Percentiles rank a stretch among this genome's conserved stretches.
These are phyloP conservation scores for Bombyx huttoni DNA, from an alignment of 2,888 invertebrate species.

Conservation along the genomic window DNA sequence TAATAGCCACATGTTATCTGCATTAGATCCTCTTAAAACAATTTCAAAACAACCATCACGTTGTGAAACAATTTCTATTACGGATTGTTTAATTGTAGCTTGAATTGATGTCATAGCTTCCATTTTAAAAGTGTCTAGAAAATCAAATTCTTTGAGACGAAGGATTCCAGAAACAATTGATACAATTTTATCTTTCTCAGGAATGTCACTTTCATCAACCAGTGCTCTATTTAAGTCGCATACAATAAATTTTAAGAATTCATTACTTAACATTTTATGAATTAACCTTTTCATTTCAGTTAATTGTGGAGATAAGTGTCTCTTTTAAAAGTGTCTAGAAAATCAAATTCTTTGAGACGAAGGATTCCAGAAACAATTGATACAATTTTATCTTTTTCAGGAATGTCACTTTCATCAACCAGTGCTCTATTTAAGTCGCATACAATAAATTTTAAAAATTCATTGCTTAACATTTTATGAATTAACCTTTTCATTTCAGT, in stretches of 20 bases:
- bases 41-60: constrained; percentile 60
- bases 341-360: constrained; percentile 88
- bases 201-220: constrained; percentile 66
- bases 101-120: constrained; percentile 92
- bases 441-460: constrained; percentile 93
- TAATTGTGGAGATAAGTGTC: constrained; percentile 94
- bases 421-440: constrained; percentile 91
- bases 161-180: constrained; percentile 93
- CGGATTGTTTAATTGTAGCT: constrained; percentile 88
- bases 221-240: constrained; percentile 91
- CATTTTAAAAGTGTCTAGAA: constrained; percentile 88
- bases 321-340: constrained; percentile 88
- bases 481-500: constrained; percentile 96
- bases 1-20: constrained; percentile 67
- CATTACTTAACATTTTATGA: constrained; percentile 96
- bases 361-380: constrained; percentile 93
- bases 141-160: constrained; percentile 88
- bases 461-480: constrained; percentile 96
- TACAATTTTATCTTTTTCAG: constrained; percentile 88
- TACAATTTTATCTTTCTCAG: constrained; percentile 88
- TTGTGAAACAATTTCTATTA: constrained; percentile 78
- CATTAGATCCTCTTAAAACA: constrained; percentile 53
- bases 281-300: constrained; percentile 96
- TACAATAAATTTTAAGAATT: constrained; percentile 93
- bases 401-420: constrained; percentile 66